phyloP scores from a whole-genome alignment of 2,888 invertebrate genomes.

The Drosophila affinis region DNA sequence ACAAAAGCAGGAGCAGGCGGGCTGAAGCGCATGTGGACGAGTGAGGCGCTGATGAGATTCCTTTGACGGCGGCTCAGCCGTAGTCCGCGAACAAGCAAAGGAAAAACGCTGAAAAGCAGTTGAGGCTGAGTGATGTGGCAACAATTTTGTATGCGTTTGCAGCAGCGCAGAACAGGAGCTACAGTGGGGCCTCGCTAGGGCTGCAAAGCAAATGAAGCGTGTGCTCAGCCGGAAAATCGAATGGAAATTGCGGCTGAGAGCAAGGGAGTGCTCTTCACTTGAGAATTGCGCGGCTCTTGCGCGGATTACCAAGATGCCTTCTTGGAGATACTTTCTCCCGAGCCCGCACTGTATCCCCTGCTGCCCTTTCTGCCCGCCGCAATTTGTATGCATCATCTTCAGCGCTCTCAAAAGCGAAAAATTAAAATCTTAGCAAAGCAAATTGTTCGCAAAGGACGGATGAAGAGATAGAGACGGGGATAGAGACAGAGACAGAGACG shows the following conservation, averaged over 20 bases:
- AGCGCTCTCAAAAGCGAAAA: slow-evolving; percentile 36
- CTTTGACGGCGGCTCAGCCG: slow-evolving; percentile 42
- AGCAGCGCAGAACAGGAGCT: slow-evolving; percentile 15
- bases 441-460: slow-evolving; percentile 50
- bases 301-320: not conserved
- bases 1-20: not conserved
- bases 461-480: not conserved
- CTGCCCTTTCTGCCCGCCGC: slow-evolving; percentile 19
- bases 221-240: no score
- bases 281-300: not conserved
- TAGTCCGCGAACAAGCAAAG: slow-evolving; percentile 34
- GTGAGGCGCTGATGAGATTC: slow-evolving; percentile 50
- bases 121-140: slow-evolving; percentile 58
- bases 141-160: slow-evolving; percentile 58
- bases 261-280: not conserved
- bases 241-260: not conserved
- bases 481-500: slow-evolving; percentile 4
- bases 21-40: not conserved
- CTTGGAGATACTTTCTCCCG: not conserved
- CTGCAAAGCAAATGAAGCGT: slow-evolving; percentile 4
- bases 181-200: slow-evolving; percentile 27
- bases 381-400: slow-evolving; percentile 48
- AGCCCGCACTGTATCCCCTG: slow-evolving; percentile 24
- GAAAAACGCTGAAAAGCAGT: slow-evolving; percentile 43
- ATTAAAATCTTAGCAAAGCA: slow-evolving; percentile 52